phyloP scores from a whole-genome alignment of 2,888 invertebrate genomes.

The Chrysotoxum bicinctum region DNA sequence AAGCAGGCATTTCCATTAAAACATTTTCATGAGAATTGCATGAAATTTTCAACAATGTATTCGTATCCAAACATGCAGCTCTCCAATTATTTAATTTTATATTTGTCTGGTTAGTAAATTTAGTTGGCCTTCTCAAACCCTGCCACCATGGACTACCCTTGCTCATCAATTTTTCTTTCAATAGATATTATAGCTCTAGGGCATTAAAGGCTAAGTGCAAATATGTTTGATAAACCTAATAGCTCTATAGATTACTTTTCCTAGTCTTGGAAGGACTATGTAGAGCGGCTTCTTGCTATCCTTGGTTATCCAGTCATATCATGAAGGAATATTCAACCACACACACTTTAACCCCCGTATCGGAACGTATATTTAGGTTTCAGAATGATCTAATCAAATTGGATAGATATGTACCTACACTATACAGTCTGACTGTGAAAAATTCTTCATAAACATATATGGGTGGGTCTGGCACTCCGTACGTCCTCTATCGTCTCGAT shows the following conservation, averaged over 20 bases:
- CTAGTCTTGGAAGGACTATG: background rate
- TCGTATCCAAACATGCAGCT: background rate
- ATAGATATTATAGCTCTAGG: conserved; percentile 16
- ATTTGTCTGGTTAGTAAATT: background rate
- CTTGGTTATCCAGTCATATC: background rate
- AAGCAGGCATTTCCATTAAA: background rate
- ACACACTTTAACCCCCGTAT: background rate
- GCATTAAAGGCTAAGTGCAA: conserved; percentile 33
- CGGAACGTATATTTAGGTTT: background rate
- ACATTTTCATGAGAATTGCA: background rate
- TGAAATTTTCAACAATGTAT: background rate
- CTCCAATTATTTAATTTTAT: background rate
- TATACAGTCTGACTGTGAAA: background rate
- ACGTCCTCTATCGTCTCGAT: background rate
- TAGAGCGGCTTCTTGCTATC: background rate
- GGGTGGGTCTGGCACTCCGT: background rate
- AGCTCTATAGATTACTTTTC: conserved; percentile 9
- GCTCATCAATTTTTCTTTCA: background rate
- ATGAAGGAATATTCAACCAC: background rate
- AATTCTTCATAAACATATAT: background rate
- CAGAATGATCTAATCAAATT: conserved; percentile 11
- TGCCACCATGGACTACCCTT: background rate
- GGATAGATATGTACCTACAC: background rate
- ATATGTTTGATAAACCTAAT: conserved; percentile 26
- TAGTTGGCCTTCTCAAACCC: background rate